Base-by-base conservation (phyloP, 2,113 vertebrate genomes). In the Bubo bubo region DNA sequence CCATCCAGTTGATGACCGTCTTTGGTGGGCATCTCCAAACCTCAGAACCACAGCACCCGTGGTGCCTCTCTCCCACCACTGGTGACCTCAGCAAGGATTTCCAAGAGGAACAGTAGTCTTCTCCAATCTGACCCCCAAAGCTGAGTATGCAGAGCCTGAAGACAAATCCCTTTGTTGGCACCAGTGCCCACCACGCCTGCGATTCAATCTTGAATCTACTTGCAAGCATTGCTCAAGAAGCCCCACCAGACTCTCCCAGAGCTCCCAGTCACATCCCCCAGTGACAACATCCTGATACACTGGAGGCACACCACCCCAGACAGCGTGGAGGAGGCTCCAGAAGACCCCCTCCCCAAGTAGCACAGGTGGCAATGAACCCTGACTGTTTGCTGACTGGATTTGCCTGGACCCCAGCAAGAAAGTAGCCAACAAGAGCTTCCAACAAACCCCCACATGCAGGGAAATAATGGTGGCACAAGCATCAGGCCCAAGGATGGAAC, bases 21-120 rank as follows among this genome's bases (percentile, higher is more conserved):
- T 63, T 77, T 3, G 3, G 16, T n/a, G 26, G n/a, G 47, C 32
- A 84, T 18, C 28, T 89, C 92, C 41, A 80, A 68, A 45, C 14
- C 8, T 39, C n/a, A 24, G 56, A 82, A 63, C 39, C 0, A 0
- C 45, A 86, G n/a, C 59, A 70, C 22, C 14, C 7, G 2, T 12
- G 5, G 37, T 27, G 23, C 10, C 41, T 75, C 63, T 70, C 13
- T 35, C 39, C 26, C 17, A 9, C n/a, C 2, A 3, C 24, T 0
- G 1, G 16, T 55, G 32, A 87, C 37, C 21, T 50, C 3, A 0
- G 52, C 5, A 80, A 49, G n/a, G 72, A 75, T 87, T 73, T 55
- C 43, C 8, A 47, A 70, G 63, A 53, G 37, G 27, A 87, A 49
- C 22, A 10, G 1, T 45, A 60, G 30, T 26, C 37, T 94, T 71